Percentiles rank a stretch among this genome's conserved stretches.
These are phyloP conservation scores for Anas bernieri DNA, from an alignment of 2,797 vertebrate species.

Conservation along the genomic window DNA sequence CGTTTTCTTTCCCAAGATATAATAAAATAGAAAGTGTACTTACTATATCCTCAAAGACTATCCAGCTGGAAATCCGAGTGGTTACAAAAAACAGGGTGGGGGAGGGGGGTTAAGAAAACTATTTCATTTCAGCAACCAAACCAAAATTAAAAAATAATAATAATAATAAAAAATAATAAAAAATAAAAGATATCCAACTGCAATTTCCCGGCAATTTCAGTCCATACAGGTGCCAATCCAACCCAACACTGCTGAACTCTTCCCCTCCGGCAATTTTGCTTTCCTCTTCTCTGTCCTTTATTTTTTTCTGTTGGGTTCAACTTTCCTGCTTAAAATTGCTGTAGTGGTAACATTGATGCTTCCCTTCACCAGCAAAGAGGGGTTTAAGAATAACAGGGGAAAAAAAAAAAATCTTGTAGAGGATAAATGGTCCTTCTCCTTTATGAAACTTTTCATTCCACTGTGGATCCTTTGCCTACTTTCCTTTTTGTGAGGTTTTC, in stretches of 20 bases:
- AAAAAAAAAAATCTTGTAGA: neutral
- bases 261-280: slow-evolving; percentile 46
- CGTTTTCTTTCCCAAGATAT: slow-evolving; percentile 23
- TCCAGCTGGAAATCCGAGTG: slow-evolving; percentile 78
- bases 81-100: slow-evolving; percentile 41
- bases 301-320: slow-evolving; percentile 72
- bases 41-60: slow-evolving; percentile 78
- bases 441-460: slow-evolving; percentile 80
- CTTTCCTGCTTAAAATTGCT: slow-evolving; percentile 72
- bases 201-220: slow-evolving; percentile 86
- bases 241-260: slow-evolving; percentile 65
- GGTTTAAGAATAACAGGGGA: slow-evolving; percentile 14
- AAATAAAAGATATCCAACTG: slow-evolving; percentile 83
- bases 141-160: neutral
- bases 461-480: slow-evolving; percentile 67
- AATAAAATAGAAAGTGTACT: slow-evolving; percentile 71
- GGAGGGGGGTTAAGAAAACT: slow-evolving; percentile 44
- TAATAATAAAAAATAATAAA: neutral
- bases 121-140: slow-evolving; percentile 70
- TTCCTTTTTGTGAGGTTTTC: slow-evolving; percentile 68
- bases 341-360: slow-evolving; percentile 50
- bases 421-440: slow-evolving; percentile 63
- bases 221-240: slow-evolving; percentile 80
- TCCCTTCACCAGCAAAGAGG: slow-evolving; percentile 47
- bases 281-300: slow-evolving; percentile 40